Percentiles rank a stretch among this genome's conserved stretches.
Evolutionary conservation across 2,888 invertebrate species (phyloP).

Genomic region (Odontocerum albicorne): DNA sequence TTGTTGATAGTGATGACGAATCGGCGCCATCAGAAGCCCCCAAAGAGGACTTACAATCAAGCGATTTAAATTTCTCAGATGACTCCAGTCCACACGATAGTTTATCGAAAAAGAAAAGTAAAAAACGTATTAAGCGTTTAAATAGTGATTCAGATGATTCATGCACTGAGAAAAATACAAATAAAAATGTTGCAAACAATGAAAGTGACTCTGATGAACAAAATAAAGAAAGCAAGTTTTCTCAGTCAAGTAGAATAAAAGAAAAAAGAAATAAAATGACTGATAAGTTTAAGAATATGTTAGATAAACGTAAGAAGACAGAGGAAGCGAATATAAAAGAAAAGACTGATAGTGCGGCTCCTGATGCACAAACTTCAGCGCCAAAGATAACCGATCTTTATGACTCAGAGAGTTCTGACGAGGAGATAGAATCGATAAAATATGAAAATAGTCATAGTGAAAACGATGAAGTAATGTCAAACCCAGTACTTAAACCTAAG

Average conservation of each 20-base stretch:
- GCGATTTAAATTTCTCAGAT: not conserved
- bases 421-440: conserved; percentile 39
- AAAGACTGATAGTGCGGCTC: conserved; percentile 37
- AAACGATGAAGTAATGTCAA: not conserved
- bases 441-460: not conserved
- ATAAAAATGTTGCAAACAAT: not conserved
- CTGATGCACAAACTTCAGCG: conserved; percentile 6
- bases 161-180: not conserved
- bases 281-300: conserved; percentile 47
- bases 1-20: conserved; percentile 18
- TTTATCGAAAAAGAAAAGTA: not conserved
- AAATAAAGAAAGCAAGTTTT: conserved; percentile 38
- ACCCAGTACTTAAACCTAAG: not conserved
- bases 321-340: conserved; percentile 30
- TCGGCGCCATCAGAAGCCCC: conserved; percentile 1
- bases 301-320: conserved; percentile 40
- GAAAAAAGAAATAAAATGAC: conserved; percentile 46
- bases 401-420: conserved; percentile 61
- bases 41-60: not conserved
- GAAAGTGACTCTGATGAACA: conserved; percentile 5
- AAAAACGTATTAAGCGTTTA: conserved; percentile 13
- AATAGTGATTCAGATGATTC: conserved; percentile 18
- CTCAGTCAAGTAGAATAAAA: conserved; percentile 44
- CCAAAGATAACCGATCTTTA: conserved; percentile 49
- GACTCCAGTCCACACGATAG: not conserved